A percentile compares a stretch with the other conserved stretches of the same genome.
phyloP scores from a whole-genome alignment of 2,888 invertebrate genomes.

The Leptarthrus brevirostris region DNA sequence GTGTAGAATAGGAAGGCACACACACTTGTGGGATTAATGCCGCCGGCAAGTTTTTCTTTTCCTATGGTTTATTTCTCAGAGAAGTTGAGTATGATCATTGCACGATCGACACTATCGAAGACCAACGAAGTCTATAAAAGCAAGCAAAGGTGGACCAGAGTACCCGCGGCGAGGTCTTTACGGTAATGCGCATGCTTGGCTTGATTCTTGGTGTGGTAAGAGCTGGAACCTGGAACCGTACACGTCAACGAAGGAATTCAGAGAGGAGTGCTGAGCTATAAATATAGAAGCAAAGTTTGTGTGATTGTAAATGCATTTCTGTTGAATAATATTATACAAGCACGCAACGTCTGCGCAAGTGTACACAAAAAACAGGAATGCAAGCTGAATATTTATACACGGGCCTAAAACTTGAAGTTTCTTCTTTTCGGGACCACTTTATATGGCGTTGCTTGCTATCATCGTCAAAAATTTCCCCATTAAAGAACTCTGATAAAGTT shows the following conservation, averaged over 20 bases:
- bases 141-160: too few relatives aligned
- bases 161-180: slow-evolving; percentile 40
- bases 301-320: slow-evolving; percentile 63
- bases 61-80: slow-evolving; percentile 31
- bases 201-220: slow-evolving; percentile 8
- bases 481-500: too few relatives aligned
- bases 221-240: background rate
- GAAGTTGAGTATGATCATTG: slow-evolving; percentile 31
- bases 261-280: background rate
- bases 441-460: slow-evolving; percentile 1
- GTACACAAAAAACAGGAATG: slow-evolving; percentile 53
- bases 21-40: slow-evolving; percentile 2
- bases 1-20: slow-evolving; percentile 13
- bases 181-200: slow-evolving; percentile 24
- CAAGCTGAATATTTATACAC: slow-evolving; percentile 50
- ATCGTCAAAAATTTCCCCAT: slow-evolving; percentile 11
- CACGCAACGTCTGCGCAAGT: slow-evolving; percentile 64
- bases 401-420: slow-evolving; percentile 50
- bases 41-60: slow-evolving; percentile 20
- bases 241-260: background rate
- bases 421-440: slow-evolving; percentile 13
- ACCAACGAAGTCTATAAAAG: too few relatives aligned
- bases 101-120: too few relatives aligned
- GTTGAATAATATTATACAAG: slow-evolving; percentile 66
- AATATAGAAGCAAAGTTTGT: slow-evolving; percentile 40